Evolutionary conservation across 2,113 vertebrate genomes (phyloP).

Genomic region (Spheniscus mendiculus): DNA sequence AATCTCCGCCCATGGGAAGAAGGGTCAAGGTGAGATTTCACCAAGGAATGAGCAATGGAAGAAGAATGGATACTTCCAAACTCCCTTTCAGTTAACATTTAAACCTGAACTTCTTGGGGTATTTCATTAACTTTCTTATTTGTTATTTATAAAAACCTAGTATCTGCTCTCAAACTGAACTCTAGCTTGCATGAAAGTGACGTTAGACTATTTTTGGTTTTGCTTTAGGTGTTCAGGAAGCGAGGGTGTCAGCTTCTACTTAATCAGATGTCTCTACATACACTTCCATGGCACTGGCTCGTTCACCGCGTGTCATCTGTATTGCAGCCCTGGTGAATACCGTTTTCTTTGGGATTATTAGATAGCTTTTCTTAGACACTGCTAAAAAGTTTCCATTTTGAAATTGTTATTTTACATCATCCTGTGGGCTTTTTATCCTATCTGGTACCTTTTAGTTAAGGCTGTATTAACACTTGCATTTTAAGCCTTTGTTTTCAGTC

Average conservation of each 20-base stretch:
- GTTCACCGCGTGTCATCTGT: fast-evolving
- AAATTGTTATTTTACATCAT: neutral
- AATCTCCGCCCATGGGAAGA: neutral
- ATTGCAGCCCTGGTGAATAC: neutral
- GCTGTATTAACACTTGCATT: neutral
- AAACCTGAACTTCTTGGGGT: neutral
- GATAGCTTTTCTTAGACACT: neutral
- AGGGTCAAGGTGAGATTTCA: neutral
- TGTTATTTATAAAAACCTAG: neutral
- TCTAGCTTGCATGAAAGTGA: neutral
- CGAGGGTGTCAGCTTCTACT: neutral
- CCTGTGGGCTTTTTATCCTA: neutral
- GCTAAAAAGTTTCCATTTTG: neutral
- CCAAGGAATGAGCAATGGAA: neutral
- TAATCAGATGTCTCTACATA: neutral
- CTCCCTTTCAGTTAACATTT: neutral
- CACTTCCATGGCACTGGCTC: neutral
- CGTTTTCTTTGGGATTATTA: neutral
- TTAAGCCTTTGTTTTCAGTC: neutral
- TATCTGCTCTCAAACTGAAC: neutral
- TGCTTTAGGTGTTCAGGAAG: neutral
- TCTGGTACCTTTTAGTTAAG: neutral
- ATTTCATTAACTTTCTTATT: neutral
- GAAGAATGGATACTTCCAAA: neutral
- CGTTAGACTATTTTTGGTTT: neutral